Conservation (phyloP, 2,113 vertebrate species). For the Cathartes aura region DNA sequence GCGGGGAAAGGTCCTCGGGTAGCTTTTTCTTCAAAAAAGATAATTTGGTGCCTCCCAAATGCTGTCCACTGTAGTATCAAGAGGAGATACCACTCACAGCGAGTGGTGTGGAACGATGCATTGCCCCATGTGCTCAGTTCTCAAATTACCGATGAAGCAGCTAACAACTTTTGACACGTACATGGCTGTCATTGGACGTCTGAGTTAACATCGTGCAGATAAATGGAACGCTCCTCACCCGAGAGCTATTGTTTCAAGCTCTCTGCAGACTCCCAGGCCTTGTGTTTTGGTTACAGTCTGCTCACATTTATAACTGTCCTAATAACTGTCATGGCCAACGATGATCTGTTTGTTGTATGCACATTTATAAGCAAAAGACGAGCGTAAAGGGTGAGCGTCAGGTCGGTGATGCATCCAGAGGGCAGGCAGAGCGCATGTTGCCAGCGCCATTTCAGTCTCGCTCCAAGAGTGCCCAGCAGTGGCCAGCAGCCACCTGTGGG, state of each 20-base stretch:
- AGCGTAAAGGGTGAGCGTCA: fast-evolving
- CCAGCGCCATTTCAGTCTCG: fast-evolving
- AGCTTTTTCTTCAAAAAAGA: not conserved
- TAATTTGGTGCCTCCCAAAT: not conserved
- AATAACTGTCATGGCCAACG: fast-evolving
- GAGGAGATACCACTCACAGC: not conserved
- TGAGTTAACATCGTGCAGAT: not conserved
- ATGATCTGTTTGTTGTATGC: fast-evolving
- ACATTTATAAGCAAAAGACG: fast-evolving
- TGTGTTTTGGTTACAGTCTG: not conserved
- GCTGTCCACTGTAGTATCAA: not conserved
- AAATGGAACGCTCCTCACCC: not conserved
- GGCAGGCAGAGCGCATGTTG: fast-evolving
- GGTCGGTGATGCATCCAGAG: not conserved
- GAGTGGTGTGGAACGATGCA: fast-evolving
- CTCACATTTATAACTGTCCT: not conserved
- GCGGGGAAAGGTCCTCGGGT: not conserved
- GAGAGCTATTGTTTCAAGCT: not conserved
- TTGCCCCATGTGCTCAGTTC: not conserved
- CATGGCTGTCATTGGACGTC: fast-evolving
- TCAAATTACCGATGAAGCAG: not conserved
- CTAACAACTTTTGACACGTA: not conserved
- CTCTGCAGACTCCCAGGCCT: not conserved
- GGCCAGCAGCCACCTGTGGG: not conserved
- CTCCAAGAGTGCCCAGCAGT: not conserved